Evolutionary conservation across 2,113 vertebrate genomes (phyloP), one percentile per base, ranked within the genome.

Genomic region (Grantiella picta): DNA sequence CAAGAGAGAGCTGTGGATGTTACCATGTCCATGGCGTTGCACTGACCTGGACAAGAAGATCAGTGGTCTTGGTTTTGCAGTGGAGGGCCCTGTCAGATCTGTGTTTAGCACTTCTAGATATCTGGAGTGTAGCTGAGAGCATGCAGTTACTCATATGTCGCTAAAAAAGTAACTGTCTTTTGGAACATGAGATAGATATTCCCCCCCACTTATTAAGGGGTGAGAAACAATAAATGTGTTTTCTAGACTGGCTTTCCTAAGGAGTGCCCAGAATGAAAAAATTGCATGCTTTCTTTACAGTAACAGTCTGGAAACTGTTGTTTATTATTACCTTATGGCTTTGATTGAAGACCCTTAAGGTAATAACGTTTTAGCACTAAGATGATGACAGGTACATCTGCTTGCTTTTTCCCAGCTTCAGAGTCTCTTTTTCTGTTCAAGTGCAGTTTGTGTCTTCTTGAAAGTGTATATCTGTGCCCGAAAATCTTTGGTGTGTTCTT

Each of bases 401-500:
- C 35, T 77, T 82, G 23, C 12, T 8, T 82, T 72, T 83, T 89
- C 8, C 21, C 11, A 66, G 27, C 40, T 87, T 45, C 13, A 7
- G 38, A 49, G 14, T 35, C 21, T 56, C 8, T 60, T 83, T 70
- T 82, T 35, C 15, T 1, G 5, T 68, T 49, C 40, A 23, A 49
- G 9, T 2, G 17, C 17, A 44, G 9, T 31, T 31, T 29, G 60
- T 38, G 27, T n/a, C 12, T 47, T 42, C 15, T 13, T 56, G 16
- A 2, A 63, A 66, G 22, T 1, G 7, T 33, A 10, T 11, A 4
- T 36, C 9, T 9, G 17, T 10, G 50, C 50, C 44, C 8, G 56
- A 29, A 21, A 50, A 22, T 5, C 4, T 6, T 7, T 9, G 7
- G 10, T 15, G 6, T 0, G 0, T 7, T 35, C 1, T 9, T 42